These are phyloP conservation scores for Thereuonema tuberculata DNA, from an alignment of 1,140 invertebrate genomes.

Conservation along the genomic window DNA sequence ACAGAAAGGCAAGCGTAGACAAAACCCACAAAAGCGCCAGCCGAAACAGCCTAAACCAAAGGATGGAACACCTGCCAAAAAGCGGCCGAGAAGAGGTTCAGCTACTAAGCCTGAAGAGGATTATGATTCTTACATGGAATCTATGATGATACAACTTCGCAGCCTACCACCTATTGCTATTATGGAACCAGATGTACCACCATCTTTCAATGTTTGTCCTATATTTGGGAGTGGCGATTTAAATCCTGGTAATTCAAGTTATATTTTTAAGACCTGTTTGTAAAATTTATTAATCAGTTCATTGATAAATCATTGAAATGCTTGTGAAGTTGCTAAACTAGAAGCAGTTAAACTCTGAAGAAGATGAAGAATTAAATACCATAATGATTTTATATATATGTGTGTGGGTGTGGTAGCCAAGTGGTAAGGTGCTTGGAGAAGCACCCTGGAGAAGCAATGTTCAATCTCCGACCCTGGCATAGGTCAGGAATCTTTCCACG, in stretches of 20 bases:
- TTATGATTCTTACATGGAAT: slow-evolving; percentile 78
- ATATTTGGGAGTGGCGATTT: slow-evolving; percentile 66
- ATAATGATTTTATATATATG: no score
- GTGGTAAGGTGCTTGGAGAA: no score
- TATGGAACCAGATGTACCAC: slow-evolving; percentile 68
- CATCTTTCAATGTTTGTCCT: slow-evolving; percentile 64
- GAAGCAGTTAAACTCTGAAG: slow-evolving; percentile 44
- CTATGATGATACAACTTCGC: slow-evolving; percentile 66
- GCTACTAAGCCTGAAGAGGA: slow-evolving; percentile 62
- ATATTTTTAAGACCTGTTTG: no score
- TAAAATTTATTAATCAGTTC: slow-evolving; percentile 11
- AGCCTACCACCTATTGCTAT: slow-evolving; percentile 70
- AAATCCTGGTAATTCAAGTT: slow-evolving; percentile 22
- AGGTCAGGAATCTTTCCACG: no score
- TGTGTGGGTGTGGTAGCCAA: no score
- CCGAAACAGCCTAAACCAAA: slow-evolving; percentile 7
- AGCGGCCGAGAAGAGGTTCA: slow-evolving; percentile 59
- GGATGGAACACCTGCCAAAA: slow-evolving; percentile 42
- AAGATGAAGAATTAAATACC: no score
- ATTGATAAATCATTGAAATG: neutral
- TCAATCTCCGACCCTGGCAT: no score
- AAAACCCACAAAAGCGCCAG: slow-evolving; percentile 63
- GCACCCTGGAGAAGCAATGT: no score
- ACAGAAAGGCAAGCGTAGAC: slow-evolving; percentile 57
- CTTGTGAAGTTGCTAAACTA: slow-evolving; percentile 37